A percentile compares a stretch with the other conserved stretches of the same genome.
Evolutionary conservation across 2,113 vertebrate species (phyloP).

Genomic region (Centrocercus urophasianus): DNA sequence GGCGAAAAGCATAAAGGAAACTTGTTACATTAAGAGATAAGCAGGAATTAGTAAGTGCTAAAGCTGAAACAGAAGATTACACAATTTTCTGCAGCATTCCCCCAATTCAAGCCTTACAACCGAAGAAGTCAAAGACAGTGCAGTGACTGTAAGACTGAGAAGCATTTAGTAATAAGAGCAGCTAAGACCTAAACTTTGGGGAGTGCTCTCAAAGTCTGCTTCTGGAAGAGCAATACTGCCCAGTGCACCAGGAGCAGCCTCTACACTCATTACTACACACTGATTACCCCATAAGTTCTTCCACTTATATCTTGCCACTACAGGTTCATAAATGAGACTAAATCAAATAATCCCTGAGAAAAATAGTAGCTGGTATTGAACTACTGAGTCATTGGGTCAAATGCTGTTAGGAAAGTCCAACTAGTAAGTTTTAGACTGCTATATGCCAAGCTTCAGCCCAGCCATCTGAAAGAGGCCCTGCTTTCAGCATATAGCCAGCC

Average conservation of each 20-base stretch:
- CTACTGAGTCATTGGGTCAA: not conserved
- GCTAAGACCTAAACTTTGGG: not conserved
- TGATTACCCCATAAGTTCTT: not conserved
- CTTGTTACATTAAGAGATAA: not conserved
- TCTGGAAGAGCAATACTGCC: not conserved
- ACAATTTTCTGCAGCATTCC: not conserved
- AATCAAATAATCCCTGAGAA: not conserved
- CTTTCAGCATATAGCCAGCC: not conserved
- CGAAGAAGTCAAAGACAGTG: not conserved
- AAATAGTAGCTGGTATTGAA: not conserved
- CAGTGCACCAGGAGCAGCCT: not conserved
- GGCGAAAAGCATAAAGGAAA: conserved; percentile 3
- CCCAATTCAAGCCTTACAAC: not conserved
- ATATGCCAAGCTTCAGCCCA: not conserved
- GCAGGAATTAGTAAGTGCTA: not conserved
- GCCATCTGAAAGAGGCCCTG: not conserved
- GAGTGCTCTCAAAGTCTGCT: not conserved
- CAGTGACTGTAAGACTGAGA: not conserved
- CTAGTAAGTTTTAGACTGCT: not conserved
- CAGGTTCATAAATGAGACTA: not conserved
- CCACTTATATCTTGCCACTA: not conserved
- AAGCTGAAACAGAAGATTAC: not conserved
- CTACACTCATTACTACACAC: not conserved
- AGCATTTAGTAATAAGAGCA: not conserved
- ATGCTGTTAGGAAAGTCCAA: not conserved